phyloP scores from a whole-genome alignment of 2,113 vertebrate genomes.

The Cochlearius cochlearius region DNA sequence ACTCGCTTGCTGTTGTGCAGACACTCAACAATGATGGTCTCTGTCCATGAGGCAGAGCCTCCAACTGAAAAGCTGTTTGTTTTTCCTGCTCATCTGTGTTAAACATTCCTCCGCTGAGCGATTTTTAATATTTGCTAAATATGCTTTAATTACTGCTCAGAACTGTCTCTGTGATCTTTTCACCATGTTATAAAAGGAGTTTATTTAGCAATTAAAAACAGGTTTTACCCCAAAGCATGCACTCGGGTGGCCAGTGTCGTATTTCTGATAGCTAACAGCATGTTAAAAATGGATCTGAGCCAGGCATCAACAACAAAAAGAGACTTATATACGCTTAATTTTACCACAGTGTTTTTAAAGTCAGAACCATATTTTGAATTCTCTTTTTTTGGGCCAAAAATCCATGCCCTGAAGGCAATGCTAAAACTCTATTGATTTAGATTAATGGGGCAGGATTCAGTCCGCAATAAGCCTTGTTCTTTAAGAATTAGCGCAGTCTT shows the following conservation, averaged over 20 bases:
- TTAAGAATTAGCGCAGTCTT: background rate
- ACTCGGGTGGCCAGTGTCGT: background rate
- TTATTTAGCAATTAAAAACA: slow-evolving; percentile 40
- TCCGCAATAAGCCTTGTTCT: background rate
- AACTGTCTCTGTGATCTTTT: slow-evolving; percentile 27
- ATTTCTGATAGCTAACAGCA: slow-evolving; percentile 29
- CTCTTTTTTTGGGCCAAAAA: background rate
- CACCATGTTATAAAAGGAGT: slow-evolving; percentile 13
- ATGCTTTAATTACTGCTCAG: background rate
- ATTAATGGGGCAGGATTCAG: background rate
- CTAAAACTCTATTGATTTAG: background rate
- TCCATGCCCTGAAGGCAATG: background rate
- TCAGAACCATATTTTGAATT: background rate
- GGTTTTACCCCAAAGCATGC: slow-evolving; percentile 18
- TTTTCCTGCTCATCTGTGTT: background rate
- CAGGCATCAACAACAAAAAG: background rate
- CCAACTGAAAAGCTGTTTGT: background rate
- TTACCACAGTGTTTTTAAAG: background rate
- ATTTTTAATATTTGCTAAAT: slow-evolving; percentile 50
- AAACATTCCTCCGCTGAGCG: background rate
- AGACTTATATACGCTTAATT: background rate
- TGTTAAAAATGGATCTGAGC: slow-evolving; percentile 11
- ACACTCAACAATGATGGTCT: background rate
- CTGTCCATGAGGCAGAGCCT: background rate
- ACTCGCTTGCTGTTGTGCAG: background rate